These are phyloP conservation scores for Ceraclea dissimilis DNA, from an alignment of 2,888 invertebrate species.

Conservation along the genomic window DNA sequence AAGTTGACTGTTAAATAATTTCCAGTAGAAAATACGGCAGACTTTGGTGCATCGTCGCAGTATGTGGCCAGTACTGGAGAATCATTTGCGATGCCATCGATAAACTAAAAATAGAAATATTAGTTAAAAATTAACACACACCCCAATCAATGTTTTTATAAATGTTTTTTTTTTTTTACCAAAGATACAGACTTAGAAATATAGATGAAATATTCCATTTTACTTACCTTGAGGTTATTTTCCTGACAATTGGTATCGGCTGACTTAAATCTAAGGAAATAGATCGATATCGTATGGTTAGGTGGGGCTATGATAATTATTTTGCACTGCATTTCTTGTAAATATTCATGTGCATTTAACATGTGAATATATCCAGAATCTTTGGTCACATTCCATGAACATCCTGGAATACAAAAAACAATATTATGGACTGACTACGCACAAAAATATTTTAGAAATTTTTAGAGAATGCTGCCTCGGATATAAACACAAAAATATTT, in stretches of 20 bases:
- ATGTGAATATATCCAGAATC: constrained; percentile 68
- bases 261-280: not conserved
- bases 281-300: not conserved
- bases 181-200: no score
- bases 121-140: no score
- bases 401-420: no score
- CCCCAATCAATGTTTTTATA: no score
- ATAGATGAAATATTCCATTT: no score
- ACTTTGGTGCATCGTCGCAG: not conserved
- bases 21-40: not conserved
- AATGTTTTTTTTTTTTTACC: no score
- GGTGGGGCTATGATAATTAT: not conserved
- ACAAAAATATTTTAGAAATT: no score
- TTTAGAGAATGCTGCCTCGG: no score
- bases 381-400: constrained; percentile 62
- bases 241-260: not conserved
- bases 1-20: not conserved
- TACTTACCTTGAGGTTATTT: not conserved
- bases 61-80: not conserved
- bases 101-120: not conserved
- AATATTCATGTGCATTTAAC: constrained; percentile 26
- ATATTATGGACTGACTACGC: no score
- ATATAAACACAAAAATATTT: no score
- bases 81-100: not conserved
- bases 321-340: not conserved